Base-by-base conservation (phyloP, 2,888 invertebrate genomes). In the Rhagophthalmus giganteus region DNA sequence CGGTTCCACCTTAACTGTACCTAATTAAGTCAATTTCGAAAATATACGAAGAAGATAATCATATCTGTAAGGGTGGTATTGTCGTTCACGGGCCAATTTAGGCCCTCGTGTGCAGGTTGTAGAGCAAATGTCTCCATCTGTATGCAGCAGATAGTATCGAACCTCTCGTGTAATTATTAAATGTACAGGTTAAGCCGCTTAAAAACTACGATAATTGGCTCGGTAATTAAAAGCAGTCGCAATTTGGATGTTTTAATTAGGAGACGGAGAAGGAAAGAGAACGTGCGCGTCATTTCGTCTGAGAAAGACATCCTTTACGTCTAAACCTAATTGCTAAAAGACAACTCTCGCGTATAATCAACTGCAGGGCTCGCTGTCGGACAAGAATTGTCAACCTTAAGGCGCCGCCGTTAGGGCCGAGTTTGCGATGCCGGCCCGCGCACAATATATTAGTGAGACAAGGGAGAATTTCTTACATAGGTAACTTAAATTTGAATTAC, bases 401-500 rank as follows among this genome's bases (percentile, higher is more conserved):
- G 2, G 2, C n/a, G 13, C 12, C 9, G 6, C 3, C 6, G 8
- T 30, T 33, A 42, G 30, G 35, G 38, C n/a, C 2, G 11, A 38
- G 16, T 16, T 33, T 53, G 40, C 26, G n/a, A 8, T 34, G 8
- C 25, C n/a, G 10, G 4, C 12, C 3, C 1, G 9, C n/a, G 44
- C 30, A 47, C 44, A 48, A 53, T 53, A 48, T 53, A 48, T 53
- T 53, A 42, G 48, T 44, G 34, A 47, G 48, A 53, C 53, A 53
- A 53, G 37, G 44, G 53, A 16, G 48, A 48, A 53, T 48, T 53
- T 53, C 53, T 57, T 57, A 57, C 55, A 57, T 57, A 55, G 57
- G 51, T 53, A 56, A 58, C 57, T 67, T 67, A 66, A 67, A 66
- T 65, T 66, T 66, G 66, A 66, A 66, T 64, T 64, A 64, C 64